Base-by-base conservation (phyloP, 1,140 invertebrate species). In the Trichoplusia ni region DNA sequence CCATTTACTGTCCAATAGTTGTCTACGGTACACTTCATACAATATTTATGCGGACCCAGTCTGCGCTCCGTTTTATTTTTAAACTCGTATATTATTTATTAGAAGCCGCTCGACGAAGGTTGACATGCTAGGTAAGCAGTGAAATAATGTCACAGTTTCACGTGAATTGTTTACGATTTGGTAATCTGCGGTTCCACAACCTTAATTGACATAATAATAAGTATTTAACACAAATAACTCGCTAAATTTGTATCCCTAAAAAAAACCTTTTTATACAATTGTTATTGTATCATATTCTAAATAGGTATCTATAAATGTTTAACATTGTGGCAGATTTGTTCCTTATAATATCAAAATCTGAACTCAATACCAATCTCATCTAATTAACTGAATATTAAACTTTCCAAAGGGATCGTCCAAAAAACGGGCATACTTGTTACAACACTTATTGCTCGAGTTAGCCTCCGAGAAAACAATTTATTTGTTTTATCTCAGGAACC, bases 1-100 rank as follows among this genome's bases (percentile, higher is more conserved):
- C 70, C 77, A 77, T 82, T 86, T 81, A 84, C 77, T 68, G 74
- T 81, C 76, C 80, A 73, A 79, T 79, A 71, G 75, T 68, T 79
- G 77, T 78, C 73, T 70, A 73, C 67, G 67, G 66, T 64, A 78
- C 73, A 74, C 70, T 82, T 86, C 79, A 84, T 86, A 80, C 80
- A 86, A 86, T 86, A 86, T 86, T 86, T 82, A 84, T 81, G 64
- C 70, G 75, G 14, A 25, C 44, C 64, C 53, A 67, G 67, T 19
- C 54, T 71, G 56, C 68, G 38, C 67, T 53, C 47, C 54, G 51
- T 40, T 73, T 73, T 68, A 73, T 77, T 73, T 71, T 75, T 81
- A 63, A 56, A 65, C 74, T 71, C 68, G 69, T 81, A 75, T 75
- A 81, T 79, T 77, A 79, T 81, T 81, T 73, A 81, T 65, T 67